Conservation (phyloP, 2,888 invertebrate species). For the Hyposoter dolosus region DNA sequence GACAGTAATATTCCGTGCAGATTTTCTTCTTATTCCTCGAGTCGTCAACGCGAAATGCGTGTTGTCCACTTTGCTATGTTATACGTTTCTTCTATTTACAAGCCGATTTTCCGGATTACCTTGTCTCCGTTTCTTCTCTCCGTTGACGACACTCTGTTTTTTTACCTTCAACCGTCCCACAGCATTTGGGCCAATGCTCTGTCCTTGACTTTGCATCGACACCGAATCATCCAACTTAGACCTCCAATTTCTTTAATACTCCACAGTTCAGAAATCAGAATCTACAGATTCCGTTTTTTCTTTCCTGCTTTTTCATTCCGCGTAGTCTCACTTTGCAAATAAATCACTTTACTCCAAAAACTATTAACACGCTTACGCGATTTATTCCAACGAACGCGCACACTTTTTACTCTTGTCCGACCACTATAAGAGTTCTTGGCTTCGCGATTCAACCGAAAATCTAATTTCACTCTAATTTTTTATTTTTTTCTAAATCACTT, state of each 20-base stretch:
- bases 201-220: conserved; percentile 65
- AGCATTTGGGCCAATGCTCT: conserved; percentile 57
- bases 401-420: conserved; percentile 27
- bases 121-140: conserved; percentile 33
- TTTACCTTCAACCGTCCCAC: conserved; percentile 48
- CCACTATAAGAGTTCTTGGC: background rate
- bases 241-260: background rate
- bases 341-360: conserved; percentile 7
- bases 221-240: conserved; percentile 50
- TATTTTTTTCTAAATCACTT: conserved; percentile 9
- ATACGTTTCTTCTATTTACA: conserved; percentile 32
- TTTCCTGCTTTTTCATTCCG: background rate
- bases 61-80: background rate
- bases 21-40: conserved; percentile 26
- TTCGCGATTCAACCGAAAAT: background rate
- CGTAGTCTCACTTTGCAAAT: background rate
- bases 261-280: background rate
- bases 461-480: background rate
- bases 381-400: conserved; percentile 5
- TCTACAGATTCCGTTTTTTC: background rate
- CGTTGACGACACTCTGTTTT: conserved; percentile 35
- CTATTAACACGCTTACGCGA: conserved; percentile 20
- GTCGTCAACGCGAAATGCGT: conserved; percentile 25
- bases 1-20: background rate
- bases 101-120: conserved; percentile 58